These are phyloP conservation scores for Camptogramma bilineatum DNA, from an alignment of 2,888 invertebrate species.

Conservation along the genomic window DNA sequence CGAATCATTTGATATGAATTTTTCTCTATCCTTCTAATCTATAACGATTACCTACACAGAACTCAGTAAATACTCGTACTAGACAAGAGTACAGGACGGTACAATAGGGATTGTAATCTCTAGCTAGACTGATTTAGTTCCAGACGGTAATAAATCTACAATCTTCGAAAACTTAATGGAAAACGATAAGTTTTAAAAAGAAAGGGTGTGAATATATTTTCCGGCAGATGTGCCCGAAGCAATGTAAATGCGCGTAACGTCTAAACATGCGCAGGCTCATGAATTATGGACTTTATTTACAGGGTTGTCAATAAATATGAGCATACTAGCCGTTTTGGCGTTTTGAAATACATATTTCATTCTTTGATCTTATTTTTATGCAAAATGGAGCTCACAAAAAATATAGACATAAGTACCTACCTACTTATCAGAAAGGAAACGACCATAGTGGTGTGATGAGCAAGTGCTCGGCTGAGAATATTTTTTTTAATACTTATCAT, in stretches of 20 bases:
- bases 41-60: too few species aligned
- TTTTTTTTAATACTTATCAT: too few species aligned
- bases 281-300: slow-evolving; percentile 67
- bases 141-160: slow-evolving; percentile 15
- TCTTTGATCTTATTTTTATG: not conserved
- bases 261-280: slow-evolving; percentile 66
- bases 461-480: too few species aligned
- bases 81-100: not conserved
- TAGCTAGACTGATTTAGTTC: not conserved
- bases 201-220: slow-evolving; percentile 59
- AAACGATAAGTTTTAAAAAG: slow-evolving; percentile 59
- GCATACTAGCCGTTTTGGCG: slow-evolving; percentile 22
- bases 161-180: slow-evolving; percentile 44
- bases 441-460: too few species aligned
- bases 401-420: too few species aligned
- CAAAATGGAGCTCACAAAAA: not conserved
- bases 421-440: too few species aligned
- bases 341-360: slow-evolving; percentile 37
- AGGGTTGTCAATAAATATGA: slow-evolving; percentile 43
- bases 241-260: slow-evolving; percentile 77
- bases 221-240: slow-evolving; percentile 66
- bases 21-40: too few species aligned
- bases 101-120: not conserved
- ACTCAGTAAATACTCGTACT: too few species aligned
- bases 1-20: too few species aligned